Conservation (phyloP, 2,797 vertebrate genomes). For the Vespertilio murinus region DNA sequence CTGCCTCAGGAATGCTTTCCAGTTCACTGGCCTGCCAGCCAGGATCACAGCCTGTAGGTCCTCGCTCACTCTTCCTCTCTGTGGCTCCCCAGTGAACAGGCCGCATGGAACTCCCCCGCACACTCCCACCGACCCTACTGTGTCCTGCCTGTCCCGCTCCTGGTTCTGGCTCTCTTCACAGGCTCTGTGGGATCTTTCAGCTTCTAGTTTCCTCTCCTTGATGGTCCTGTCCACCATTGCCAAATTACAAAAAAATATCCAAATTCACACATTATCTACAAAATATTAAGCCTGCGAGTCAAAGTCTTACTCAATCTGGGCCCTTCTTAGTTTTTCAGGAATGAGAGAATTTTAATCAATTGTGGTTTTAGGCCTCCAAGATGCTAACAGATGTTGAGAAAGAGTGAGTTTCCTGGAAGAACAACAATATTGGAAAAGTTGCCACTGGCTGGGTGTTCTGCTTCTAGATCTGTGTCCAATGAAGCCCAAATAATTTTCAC, state of each 20-base stretch:
- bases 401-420: background rate
- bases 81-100: background rate
- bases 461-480: background rate
- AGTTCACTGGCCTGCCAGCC: no score
- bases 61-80: background rate
- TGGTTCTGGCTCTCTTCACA: background rate
- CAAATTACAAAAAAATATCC: background rate
- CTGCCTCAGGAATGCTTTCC: background rate
- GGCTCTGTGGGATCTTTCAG: background rate
- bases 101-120: background rate
- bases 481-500: background rate
- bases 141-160: rapidly evolving
- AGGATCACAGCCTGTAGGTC: background rate
- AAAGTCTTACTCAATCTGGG: background rate
- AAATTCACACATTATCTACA: background rate
- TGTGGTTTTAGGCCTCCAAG: background rate
- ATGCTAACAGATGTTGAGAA: constrained; percentile 16
- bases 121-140: background rate
- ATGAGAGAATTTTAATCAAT: constrained; percentile 19
- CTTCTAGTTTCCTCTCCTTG: background rate
- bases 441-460: background rate
- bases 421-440: background rate
- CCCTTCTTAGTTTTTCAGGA: background rate
- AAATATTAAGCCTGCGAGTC: background rate
- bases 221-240: background rate